These are phyloP conservation scores for Geodia barretti DNA, from an alignment of 37 sponge, comb jelly and placozoan genomes.

Conservation along the genomic window DNA sequence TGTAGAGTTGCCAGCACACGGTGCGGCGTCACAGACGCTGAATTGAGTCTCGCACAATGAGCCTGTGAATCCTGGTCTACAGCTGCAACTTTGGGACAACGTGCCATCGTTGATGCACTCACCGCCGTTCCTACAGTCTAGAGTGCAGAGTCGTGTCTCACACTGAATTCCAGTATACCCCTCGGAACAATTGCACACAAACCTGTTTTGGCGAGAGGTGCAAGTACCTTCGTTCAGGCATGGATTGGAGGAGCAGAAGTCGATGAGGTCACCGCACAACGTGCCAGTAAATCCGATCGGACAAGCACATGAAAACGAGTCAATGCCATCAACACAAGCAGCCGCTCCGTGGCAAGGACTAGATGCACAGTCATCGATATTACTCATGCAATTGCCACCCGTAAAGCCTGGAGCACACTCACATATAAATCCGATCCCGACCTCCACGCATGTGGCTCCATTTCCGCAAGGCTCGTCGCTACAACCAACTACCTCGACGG, in stretches of 20 bases:
- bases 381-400: slow-evolving; percentile 22
- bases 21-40: slow-evolving; percentile 25
- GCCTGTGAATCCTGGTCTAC: slow-evolving; percentile 64
- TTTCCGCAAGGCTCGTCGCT: slow-evolving; percentile 54
- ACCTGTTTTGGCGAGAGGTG: background rate
- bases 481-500: slow-evolving; percentile 29
- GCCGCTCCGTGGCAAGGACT: slow-evolving; percentile 39
- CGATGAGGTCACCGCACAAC: slow-evolving; percentile 28
- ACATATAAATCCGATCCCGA: slow-evolving; percentile 22
- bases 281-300: slow-evolving; percentile 49
- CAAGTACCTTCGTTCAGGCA: slow-evolving; percentile 54
- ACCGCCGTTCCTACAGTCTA: background rate
- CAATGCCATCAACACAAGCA: slow-evolving; percentile 32
- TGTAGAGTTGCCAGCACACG: slow-evolving; percentile 60
- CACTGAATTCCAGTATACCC: slow-evolving; percentile 49
- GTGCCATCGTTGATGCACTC: slow-evolving; percentile 48
- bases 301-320: slow-evolving; percentile 53
- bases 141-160: background rate
- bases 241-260: slow-evolving; percentile 20
- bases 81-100: slow-evolving; percentile 33
- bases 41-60: slow-evolving; percentile 22
- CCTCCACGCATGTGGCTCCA: slow-evolving; percentile 60
- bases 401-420: slow-evolving; percentile 60
- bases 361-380: slow-evolving; percentile 46
- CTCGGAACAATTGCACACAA: slow-evolving; percentile 16